Base-by-base conservation (phyloP, 2,797 vertebrate species). In the Dryobates pubescens region DNA sequence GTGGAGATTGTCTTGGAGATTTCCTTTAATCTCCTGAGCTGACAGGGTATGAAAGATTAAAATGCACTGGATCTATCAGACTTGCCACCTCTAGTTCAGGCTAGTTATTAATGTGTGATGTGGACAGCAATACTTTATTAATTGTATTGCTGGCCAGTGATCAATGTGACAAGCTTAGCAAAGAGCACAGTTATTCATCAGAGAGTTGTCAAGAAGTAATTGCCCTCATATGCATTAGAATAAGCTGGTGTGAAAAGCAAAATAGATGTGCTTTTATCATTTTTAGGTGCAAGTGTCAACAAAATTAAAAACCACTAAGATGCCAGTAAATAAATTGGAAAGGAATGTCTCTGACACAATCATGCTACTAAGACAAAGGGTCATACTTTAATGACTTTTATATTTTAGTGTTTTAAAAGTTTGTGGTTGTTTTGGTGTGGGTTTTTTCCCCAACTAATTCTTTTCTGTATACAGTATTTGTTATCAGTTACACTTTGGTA, bases 101-200 rank as follows among this genome's bases (percentile, higher is more conserved):
- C 81, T 80, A 47, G 86, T 96, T 95, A 95, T 96, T 97, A 93
- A 97, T 89, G 90, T 89, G 86, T 79, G 71, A 7, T 79, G 78
- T 94, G 87, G 93, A 84, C 74, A 94, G 92, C 82, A 86, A 69
- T 91, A 80, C 73, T 96, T 95, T 92, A 94, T 96, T 96, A 97
- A 97, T 96, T 96, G 89, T 93, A 89, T 89, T 93, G 93, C 90
- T 92, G 95, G 94, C 86, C 68, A 91, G 82, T 88, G 86, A 91
- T 96, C 96, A 95, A 93, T 92, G 91, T 96, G 96, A 96, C 96
- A 96, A 96, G 92, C 95, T 95, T 94, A 95, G 93, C 94, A 96
- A 96, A 96, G 89, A 97, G 96, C 80, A 79, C 17, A 57, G 89
- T 92, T 90, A 96, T 96, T 97, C 86, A 95, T 96, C 95, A 94